Conservation (phyloP, 2,797 vertebrate genomes). For the Steatocranus sp. region DNA sequence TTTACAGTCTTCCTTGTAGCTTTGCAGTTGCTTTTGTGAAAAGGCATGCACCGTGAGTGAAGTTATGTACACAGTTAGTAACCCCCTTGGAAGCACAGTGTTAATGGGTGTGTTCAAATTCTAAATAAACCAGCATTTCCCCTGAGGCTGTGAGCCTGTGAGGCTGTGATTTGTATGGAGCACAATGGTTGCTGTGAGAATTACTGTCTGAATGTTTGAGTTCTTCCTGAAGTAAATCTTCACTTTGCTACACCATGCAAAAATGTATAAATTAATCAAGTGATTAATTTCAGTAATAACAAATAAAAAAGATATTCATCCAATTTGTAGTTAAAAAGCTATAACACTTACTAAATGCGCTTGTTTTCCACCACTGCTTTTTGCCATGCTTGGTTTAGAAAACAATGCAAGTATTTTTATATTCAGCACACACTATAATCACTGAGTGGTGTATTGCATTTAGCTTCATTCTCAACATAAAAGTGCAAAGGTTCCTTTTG, state of each 20-base stretch:
- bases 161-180: neutral
- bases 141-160: neutral
- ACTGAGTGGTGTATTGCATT: neutral
- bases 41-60: neutral
- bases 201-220: neutral
- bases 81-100: neutral
- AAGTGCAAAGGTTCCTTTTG: slow-evolving; percentile 37
- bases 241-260: neutral
- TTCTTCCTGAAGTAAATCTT: neutral
- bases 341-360: neutral
- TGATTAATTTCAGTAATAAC: neutral
- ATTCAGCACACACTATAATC: neutral
- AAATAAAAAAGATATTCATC: neutral
- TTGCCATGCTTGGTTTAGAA: neutral
- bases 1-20: neutral
- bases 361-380: neutral
- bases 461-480: slow-evolving; percentile 9
- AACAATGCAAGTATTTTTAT: neutral
- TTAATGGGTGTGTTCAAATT: neutral
- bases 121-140: neutral
- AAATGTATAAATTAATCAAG: neutral
- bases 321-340: neutral
- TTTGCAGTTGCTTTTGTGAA: neutral
- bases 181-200: neutral
- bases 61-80: neutral